Evolutionary conservation across 2,113 vertebrate genomes (phyloP).

Genomic region (Thinocorus orbignyianus): DNA sequence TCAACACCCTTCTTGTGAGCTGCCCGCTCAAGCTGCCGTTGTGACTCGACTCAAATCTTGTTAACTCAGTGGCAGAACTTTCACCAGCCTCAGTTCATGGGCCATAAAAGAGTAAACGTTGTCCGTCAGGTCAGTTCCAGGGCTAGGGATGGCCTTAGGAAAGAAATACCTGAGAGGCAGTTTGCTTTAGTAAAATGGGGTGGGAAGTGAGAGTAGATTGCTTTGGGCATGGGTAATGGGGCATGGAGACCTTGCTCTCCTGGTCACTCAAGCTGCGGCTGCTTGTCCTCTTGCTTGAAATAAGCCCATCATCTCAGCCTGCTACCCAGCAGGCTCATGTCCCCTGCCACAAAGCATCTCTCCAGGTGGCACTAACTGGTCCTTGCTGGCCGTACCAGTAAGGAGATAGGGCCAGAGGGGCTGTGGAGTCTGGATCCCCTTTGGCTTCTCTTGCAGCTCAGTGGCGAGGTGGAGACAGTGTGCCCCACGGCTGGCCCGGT

Average conservation of each 20-base stretch:
- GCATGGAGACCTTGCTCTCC: conserved; percentile 49
- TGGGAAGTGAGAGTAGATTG: conserved; percentile 9
- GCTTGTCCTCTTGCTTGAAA: conserved; percentile 16
- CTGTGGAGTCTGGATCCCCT: background rate
- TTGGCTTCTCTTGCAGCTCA: background rate
- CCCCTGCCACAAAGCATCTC: conserved; percentile 18
- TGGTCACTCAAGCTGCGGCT: conserved; percentile 17
- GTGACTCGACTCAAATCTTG: background rate
- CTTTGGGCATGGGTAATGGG: conserved; percentile 54
- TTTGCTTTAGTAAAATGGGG: background rate
- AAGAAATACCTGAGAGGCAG: background rate
- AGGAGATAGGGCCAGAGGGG: background rate
- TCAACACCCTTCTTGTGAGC: background rate
- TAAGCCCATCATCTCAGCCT: background rate
- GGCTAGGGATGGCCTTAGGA: background rate
- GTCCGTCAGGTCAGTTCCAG: background rate
- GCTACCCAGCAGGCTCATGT: background rate
- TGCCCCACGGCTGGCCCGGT: background rate
- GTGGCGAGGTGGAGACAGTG: background rate
- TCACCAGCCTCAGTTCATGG: background rate
- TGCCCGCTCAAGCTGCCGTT: background rate
- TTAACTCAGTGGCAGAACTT: background rate
- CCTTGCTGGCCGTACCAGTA: background rate
- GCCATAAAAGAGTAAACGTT: background rate
- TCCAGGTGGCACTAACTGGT: background rate